These are phyloP conservation scores for Andrena trimmerana DNA, from an alignment of 2,888 invertebrate genomes.

Conservation along the genomic window DNA sequence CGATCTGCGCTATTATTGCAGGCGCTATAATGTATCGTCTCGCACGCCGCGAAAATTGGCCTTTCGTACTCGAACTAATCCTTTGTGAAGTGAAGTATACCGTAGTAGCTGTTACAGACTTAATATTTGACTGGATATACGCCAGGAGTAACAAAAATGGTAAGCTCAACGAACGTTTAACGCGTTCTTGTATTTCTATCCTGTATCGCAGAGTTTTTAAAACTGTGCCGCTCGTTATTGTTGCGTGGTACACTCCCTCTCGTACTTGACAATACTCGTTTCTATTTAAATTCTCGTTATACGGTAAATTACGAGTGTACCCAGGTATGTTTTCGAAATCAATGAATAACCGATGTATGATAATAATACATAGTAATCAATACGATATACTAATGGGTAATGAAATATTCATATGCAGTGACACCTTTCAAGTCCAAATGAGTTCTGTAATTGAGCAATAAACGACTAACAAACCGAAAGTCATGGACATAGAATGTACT, in stretches of 20 bases:
- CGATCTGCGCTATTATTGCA: conserved; percentile 30
- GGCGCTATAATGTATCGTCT: conserved; percentile 31
- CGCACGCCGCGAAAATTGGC: conserved; percentile 11
- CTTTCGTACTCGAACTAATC: background rate
- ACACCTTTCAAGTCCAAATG: too few species aligned
- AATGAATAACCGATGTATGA: too few species aligned
- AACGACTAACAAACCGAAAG: too few species aligned
- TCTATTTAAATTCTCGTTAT: background rate
- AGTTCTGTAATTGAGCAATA: too few species aligned
- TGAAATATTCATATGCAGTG: too few species aligned
- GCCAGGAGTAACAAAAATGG: conserved; percentile 41
- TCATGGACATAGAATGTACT: background rate
- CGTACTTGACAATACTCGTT: background rate
- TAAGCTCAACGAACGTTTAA: conserved; percentile 8
- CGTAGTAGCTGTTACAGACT: conserved; percentile 10
- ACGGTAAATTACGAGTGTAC: background rate
- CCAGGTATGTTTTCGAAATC: too few species aligned
- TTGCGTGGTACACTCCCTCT: background rate
- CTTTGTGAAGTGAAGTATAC: background rate
- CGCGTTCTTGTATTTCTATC: background rate
- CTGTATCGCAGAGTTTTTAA: background rate
- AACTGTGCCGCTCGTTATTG: conserved; percentile 5
- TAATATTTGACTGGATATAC: background rate
- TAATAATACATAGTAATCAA: too few species aligned
- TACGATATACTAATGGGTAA: too few species aligned